These are phyloP conservation scores for Megaceryle maxima DNA, from an alignment of 2,113 vertebrate genomes.

Conservation along the genomic window DNA sequence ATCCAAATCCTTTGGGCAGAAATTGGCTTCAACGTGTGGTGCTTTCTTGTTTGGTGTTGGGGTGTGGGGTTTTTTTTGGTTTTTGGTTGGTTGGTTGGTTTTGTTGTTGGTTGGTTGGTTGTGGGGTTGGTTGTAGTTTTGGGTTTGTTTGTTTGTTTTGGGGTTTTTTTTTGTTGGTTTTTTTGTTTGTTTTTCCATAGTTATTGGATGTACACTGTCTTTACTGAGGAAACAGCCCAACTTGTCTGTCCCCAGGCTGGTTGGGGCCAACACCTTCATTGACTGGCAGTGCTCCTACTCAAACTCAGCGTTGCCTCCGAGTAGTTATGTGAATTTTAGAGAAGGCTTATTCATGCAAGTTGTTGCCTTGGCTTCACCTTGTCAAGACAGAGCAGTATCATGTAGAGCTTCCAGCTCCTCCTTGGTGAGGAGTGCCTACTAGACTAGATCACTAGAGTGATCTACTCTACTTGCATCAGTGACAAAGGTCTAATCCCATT, in stretches of 20 bases:
- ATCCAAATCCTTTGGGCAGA: background rate
- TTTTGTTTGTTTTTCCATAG: too few species aligned
- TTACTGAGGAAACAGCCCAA: background rate
- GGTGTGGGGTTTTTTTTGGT: too few species aligned
- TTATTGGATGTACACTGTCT: background rate
- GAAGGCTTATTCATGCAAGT: background rate
- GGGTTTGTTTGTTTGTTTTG: too few species aligned
- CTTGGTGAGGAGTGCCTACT: too few species aligned
- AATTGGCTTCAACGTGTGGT: background rate
- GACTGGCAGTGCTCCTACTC: rapidly evolving
- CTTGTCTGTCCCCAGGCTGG: background rate
- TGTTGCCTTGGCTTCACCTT: background rate
- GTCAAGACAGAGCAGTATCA: rapidly evolving
- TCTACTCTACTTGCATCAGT: background rate
- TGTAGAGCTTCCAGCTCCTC: background rate
- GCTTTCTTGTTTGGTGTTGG: too few species aligned
- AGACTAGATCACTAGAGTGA: too few species aligned
- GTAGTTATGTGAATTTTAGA: background rate
- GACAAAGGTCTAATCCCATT: background rate
- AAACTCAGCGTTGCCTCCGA: background rate
- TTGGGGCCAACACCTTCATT: background rate
- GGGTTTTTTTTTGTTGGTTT: too few species aligned
- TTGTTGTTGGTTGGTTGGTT: too few species aligned
- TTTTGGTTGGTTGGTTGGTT: too few species aligned
- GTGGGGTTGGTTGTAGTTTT: too few species aligned